Percentiles rank a stretch among this genome's conserved stretches.
Evolutionary conservation across 2,113 vertebrate species (phyloP).

Genomic region (Climacteris rufus): DNA sequence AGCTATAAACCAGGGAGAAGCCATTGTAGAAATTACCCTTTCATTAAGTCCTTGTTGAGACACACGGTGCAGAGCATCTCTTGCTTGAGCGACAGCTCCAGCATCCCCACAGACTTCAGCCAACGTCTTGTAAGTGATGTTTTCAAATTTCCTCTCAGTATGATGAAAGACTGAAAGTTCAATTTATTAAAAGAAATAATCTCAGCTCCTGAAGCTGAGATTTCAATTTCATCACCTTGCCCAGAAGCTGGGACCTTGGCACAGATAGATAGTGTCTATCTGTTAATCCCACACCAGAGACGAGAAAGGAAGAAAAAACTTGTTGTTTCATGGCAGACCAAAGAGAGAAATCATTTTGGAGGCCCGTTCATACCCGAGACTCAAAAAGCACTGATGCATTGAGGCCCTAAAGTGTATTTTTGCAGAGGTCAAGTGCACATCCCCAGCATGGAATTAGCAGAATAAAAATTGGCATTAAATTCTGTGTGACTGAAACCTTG

Average conservation of each 20-base stretch:
- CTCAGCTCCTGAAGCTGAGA: neutral
- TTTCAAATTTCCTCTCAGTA: neutral
- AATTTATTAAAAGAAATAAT: neutral
- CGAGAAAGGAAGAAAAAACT: neutral
- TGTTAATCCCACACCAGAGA: neutral
- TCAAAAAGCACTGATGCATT: neutral
- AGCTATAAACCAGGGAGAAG: neutral
- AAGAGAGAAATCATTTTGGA: neutral
- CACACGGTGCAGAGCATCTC: fast-evolving
- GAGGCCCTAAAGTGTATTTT: neutral
- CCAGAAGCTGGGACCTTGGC: neutral
- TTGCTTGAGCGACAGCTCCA: neutral
- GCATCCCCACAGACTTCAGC: neutral
- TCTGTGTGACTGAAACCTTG: neutral
- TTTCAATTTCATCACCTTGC: neutral
- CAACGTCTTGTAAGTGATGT: neutral
- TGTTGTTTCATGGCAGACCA: fast-evolving
- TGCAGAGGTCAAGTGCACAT: neutral
- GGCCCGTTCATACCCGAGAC: neutral
- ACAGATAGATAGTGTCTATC: neutral
- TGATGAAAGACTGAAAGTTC: neutral
- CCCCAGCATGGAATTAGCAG: neutral
- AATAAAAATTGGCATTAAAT: conserved; percentile 13
- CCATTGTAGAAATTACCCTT: neutral
- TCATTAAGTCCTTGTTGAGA: neutral